Percentiles rank a stretch among this genome's conserved stretches.
Evolutionary conservation across 2,797 vertebrate species (phyloP).

Genomic region (Mormyrus proboscirostris): DNA sequence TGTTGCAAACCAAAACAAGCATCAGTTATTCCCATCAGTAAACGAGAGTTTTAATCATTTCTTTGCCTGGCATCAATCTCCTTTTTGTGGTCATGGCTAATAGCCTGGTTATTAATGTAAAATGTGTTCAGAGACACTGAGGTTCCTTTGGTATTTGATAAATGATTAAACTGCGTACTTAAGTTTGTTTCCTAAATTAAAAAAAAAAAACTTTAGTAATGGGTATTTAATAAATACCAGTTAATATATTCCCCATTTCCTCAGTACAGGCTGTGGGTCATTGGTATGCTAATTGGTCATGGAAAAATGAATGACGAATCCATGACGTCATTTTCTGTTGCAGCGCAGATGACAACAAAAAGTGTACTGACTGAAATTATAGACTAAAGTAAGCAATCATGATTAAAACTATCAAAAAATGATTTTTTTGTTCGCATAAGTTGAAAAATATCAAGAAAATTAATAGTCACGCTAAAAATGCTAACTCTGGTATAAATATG

Average conservation of each 20-base stretch:
- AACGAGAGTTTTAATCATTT: slow-evolving; percentile 40
- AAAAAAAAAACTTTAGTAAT: neutral
- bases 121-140: neutral
- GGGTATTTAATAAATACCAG: neutral
- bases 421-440: neutral
- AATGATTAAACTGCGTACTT: neutral
- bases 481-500: neutral
- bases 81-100: neutral
- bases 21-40: slow-evolving; percentile 33
- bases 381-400: neutral
- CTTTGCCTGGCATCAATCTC: slow-evolving; percentile 18
- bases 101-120: slow-evolving; percentile 12
- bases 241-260: neutral
- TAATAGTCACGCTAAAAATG: neutral
- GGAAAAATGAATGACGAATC: neutral
- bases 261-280: neutral
- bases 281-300: neutral
- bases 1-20: slow-evolving; percentile 27
- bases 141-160: neutral
- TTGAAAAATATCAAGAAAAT: neutral
- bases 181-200: neutral
- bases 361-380: neutral
- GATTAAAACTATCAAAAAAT: neutral
- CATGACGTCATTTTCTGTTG: neutral
- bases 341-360: neutral